A percentile compares a stretch with the other conserved stretches of the same genome.
Conservation (phyloP, 2,888 invertebrate genomes). For the Andrena marginata region DNA sequence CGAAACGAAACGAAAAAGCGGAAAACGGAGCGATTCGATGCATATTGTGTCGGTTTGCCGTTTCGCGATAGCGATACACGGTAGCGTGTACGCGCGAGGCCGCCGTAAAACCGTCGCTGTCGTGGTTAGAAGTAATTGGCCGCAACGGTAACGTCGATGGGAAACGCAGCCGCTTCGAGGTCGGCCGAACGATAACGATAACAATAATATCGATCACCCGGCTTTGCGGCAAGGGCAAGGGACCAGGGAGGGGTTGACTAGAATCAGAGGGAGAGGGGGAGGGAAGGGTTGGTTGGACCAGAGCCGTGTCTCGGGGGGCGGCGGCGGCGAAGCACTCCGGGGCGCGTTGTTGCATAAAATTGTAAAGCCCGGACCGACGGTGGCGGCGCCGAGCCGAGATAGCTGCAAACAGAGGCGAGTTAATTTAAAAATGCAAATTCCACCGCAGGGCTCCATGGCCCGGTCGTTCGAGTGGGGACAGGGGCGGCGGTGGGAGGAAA, state of each 20-base stretch:
- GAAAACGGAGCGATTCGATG: constrained; percentile 40
- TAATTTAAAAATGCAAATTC: constrained; percentile 85
- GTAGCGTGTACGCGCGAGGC: constrained; percentile 6
- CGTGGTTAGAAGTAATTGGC: constrained; percentile 61
- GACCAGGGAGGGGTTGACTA: neutral
- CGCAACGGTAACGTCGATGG: constrained; percentile 62
- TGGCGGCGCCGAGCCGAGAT: constrained; percentile 75
- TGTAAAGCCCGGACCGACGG: constrained; percentile 80
- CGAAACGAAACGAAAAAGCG: constrained; percentile 22
- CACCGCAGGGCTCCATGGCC: constrained; percentile 70
- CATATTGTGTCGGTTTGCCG: constrained; percentile 46
- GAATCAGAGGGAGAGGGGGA: neutral
- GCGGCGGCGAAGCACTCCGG: constrained; percentile 64
- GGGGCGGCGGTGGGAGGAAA: constrained; percentile 33
- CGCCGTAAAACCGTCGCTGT: constrained; percentile 43
- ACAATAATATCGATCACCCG: constrained; percentile 81
- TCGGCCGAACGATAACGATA: constrained; percentile 79
- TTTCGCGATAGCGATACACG: constrained; percentile 44
- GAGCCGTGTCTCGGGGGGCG: constrained; percentile 16
- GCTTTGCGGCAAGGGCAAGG: constrained; percentile 42
- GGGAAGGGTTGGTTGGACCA: constrained; percentile 3
- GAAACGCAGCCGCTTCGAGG: constrained; percentile 61
- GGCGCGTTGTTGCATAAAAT: constrained; percentile 84
- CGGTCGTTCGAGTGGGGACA: constrained; percentile 41
- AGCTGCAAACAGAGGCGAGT: constrained; percentile 84